A percentile compares a stretch with the other conserved stretches of the same genome.
phyloP scores from a whole-genome alignment of 2,888 invertebrate species.

The Dolomedes plantarius region DNA sequence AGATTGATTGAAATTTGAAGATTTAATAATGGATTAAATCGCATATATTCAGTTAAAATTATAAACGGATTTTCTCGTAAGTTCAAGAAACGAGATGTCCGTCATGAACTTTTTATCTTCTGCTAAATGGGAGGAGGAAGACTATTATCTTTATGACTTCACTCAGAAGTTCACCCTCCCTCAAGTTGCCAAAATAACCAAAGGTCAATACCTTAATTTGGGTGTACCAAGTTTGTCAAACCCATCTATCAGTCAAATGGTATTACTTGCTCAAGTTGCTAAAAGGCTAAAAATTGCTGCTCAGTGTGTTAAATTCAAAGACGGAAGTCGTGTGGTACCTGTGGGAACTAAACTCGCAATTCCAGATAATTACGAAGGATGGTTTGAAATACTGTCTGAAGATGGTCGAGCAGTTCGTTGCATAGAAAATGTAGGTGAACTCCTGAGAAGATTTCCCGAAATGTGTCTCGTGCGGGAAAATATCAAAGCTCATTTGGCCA shows the following conservation, averaged over 20 bases:
- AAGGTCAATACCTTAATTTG: conserved; percentile 93
- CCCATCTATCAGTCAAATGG: conserved; percentile 89
- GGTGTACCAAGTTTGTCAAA: conserved; percentile 92
- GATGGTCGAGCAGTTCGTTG: conserved; percentile 93
- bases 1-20: no score
- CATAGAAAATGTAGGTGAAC: conserved; percentile 90
- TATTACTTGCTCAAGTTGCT: conserved; percentile 89
- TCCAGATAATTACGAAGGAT: conserved; percentile 92
- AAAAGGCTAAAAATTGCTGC: conserved; percentile 87
- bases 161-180: conserved; percentile 80
- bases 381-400: conserved; percentile 94
- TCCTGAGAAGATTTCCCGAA: conserved; percentile 80
- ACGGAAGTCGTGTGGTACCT: conserved; percentile 80
- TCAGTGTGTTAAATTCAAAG: conserved; percentile 87
- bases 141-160: conserved; percentile 76
- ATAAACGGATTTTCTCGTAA: no score
- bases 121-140: conserved; percentile 75
- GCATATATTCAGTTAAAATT: no score
- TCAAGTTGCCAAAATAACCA: conserved; percentile 91
- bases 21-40: no score
- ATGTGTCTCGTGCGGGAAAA: conserved; percentile 86
- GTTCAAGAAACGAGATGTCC: no score
- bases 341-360: conserved; percentile 89
- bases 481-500: conserved; percentile 81
- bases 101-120: conserved; percentile 69